phyloP scores from a whole-genome alignment of 2,797 vertebrate genomes.

The Threskiornis aethiopicus region DNA sequence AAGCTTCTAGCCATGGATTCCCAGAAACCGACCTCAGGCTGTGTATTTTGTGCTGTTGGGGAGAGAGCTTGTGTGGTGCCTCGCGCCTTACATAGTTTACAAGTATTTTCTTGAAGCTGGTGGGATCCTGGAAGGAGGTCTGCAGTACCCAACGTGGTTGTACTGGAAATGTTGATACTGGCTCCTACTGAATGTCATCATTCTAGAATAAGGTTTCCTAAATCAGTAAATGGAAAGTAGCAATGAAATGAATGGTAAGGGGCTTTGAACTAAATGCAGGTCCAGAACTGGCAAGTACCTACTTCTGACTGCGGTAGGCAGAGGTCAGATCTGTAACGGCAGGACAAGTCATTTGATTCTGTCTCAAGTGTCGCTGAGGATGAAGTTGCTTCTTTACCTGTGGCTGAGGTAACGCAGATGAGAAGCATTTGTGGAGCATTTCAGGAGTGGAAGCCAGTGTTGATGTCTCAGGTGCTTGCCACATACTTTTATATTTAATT shows the following conservation, averaged over 20 bases:
- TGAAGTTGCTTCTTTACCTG: background rate
- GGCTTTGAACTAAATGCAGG: background rate
- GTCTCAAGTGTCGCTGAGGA: background rate
- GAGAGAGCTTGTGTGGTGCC: background rate
- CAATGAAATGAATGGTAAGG: background rate
- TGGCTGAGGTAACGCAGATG: background rate
- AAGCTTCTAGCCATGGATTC: background rate
- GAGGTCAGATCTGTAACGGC: background rate
- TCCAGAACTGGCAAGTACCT: background rate
- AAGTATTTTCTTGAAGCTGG: background rate
- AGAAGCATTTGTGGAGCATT: background rate
- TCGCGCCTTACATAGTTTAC: background rate
- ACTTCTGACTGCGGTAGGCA: background rate
- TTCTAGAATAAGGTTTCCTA: background rate
- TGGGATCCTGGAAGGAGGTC: background rate
- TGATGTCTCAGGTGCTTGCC: background rate
- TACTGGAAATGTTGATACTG: background rate
- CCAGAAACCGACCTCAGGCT: background rate
- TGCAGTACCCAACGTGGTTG: background rate
- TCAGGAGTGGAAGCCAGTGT: background rate
- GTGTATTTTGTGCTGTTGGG: accelerated
- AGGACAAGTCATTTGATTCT: background rate
- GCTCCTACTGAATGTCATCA: background rate
- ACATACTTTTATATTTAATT: background rate
- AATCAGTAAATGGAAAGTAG: background rate